Evolutionary conservation across 2,113 vertebrate genomes (phyloP), one percentile per base, ranked within the genome.

Genomic region (Chaetops frenatus): DNA sequence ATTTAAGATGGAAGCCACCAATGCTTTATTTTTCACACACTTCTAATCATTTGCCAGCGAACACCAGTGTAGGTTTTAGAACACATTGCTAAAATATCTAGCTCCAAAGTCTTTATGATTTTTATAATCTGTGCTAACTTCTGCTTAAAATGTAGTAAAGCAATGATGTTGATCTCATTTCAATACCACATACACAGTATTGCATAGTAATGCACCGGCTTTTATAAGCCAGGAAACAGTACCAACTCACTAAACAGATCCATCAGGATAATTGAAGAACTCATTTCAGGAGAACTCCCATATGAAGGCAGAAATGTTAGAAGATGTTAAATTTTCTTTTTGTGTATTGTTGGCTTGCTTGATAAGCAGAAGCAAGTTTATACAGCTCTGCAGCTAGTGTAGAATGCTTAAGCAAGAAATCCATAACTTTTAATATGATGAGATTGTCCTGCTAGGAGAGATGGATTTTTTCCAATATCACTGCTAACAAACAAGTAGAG

Each of bases 371-470:
- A 97, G 92, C 96, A 95, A 96, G 95, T 97, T 97, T 96, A 96
- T 95, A 97, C 95, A 90, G 92, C 88, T 98, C 97, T 97, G 98
- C 98, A 98, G 98, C 98, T 98, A 98, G 98, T 96, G 98, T 98
- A 98, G 98, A 99, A 97, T 97, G 98, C 98, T 98, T 97, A 98
- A 98, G 98, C 98, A 98, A 98, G 98, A 98, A 98, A 98, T 98
- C 98, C 97, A 98, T 98, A 98, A 99, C 98, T 99, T 99, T 98
- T 97, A 97, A 99, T 99, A 99, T 98, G 98, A 99, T 99, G 98
- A 99, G 98, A 99, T 98, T 99, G 98, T 99, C 98, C 98, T 98
- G 98, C 98, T 98, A 98, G 98, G 98, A 98, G 98, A 98, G 98
- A 99, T 98, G 98, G 98, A 99, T 99, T 99, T 98, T 98, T 98